A percentile compares a stretch with the other conserved stretches of the same genome.
Evolutionary conservation across 2,888 invertebrate species (phyloP).

Genomic region (Pediacus dermestoides): DNA sequence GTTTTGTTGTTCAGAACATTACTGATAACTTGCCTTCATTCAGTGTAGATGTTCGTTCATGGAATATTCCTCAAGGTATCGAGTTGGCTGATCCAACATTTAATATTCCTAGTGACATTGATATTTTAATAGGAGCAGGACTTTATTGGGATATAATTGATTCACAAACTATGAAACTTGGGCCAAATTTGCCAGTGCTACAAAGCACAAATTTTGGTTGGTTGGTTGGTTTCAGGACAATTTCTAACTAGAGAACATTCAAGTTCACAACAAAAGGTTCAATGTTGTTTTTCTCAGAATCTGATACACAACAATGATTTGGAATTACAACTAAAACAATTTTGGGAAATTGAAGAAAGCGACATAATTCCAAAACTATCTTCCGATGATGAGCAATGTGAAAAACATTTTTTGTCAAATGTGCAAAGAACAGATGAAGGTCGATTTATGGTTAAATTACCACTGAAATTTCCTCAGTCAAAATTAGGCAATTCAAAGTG

Average conservation of each 20-base stretch:
- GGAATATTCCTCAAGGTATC: background rate
- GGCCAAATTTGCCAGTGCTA: background rate
- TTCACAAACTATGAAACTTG: background rate
- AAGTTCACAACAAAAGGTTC: background rate
- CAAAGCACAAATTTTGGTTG: conserved; percentile 6
- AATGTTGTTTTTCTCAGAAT: background rate
- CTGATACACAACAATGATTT: conserved; percentile 16
- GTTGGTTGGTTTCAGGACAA: conserved; percentile 22
- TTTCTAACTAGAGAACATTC: conserved; percentile 4
- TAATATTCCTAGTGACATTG: background rate
- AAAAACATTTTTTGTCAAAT: conserved; percentile 17
- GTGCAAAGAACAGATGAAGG: conserved; percentile 14
- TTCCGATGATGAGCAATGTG: conserved; percentile 22
- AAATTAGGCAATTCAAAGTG: conserved; percentile 16
- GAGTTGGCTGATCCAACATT: background rate
- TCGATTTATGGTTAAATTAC: conserved; percentile 20
- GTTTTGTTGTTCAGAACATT: background rate
- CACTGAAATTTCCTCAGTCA: conserved; percentile 12
- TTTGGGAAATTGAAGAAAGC: conserved; percentile 25
- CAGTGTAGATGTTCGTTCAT: background rate
- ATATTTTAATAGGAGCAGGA: background rate
- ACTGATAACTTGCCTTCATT: background rate
- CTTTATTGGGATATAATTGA: background rate
- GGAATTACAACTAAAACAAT: conserved; percentile 23
- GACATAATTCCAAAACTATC: conserved; percentile 10